Base-by-base conservation (phyloP, 2,888 invertebrate genomes). In the Heteropelma amictum region DNA sequence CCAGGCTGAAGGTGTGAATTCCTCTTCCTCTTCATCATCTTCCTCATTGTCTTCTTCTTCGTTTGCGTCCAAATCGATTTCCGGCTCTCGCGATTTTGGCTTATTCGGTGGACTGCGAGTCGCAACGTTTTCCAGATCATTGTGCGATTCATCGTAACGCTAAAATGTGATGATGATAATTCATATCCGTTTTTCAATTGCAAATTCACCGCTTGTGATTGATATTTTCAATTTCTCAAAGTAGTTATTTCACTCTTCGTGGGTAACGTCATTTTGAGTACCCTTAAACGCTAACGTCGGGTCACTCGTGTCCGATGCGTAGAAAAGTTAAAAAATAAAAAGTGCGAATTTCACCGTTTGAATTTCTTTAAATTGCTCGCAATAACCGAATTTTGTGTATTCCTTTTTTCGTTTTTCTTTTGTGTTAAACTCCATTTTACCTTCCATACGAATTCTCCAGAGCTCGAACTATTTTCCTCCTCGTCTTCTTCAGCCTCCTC, bases 361-460 rank as follows among this genome's bases (percentile, higher is more conserved):
- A n/a, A n/a, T n/a, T n/a, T n/a, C n/a, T n/a, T n/a, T n/a, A n/a
- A n/a, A n/a, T n/a, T n/a, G n/a, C n/a, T n/a, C n/a, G n/a, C n/a
- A n/a, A n/a, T n/a, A n/a, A n/a, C n/a, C n/a, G n/a, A n/a, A 7
- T 33, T 53, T 17, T 33, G 1, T 30, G 6, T 33, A 7, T 17
- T 17, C 8, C 12, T 38, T 40, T 56, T 23, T 8, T 42, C 10
- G 14, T n/a, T 19, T 19, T 2, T 12, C 2, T 47, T 17, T 21
- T 0, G 45, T 47, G 49, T 47, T 26, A 74, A 38, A 35, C n/a
- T 14, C 14, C 26, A n/a, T 23, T 26, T 83, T 85, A 94, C 94
- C 93, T 94, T 94, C 94, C 95, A 95, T 73, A 95, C 93, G 84
- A 95, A 95, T 88, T 95, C 95, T 7, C 94, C 94, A 76, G 94